Percentiles rank a stretch among this genome's conserved stretches.
Conservation (phyloP, 2,888 invertebrate genomes). For the Hymenopus coronatus region DNA sequence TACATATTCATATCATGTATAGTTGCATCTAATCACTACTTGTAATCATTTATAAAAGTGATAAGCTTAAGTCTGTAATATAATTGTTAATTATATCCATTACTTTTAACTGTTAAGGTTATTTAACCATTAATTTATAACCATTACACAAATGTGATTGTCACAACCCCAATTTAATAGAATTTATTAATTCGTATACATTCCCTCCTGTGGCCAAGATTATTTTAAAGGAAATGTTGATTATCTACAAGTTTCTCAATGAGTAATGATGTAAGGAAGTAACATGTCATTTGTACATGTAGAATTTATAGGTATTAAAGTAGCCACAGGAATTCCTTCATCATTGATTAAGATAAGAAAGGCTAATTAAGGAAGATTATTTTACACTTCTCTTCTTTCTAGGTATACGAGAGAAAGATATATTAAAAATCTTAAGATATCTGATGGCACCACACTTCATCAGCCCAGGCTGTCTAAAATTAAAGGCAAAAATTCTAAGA, state of each 20-base stretch:
- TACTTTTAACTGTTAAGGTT: too few species aligned
- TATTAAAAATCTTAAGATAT: slow-evolving; percentile 8
- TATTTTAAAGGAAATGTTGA: neutral
- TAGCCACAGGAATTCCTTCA: neutral
- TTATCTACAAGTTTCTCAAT: neutral
- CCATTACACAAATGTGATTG: too few species aligned
- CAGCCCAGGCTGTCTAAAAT: neutral
- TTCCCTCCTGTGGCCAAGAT: neutral
- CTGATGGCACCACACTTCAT: slow-evolving; percentile 11
- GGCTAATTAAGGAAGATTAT: neutral
- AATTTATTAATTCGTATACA: neutral
- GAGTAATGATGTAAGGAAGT: neutral
- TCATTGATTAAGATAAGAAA: neutral
- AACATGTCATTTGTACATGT: neutral
- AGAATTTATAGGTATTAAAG: neutral
- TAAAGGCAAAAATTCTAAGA: slow-evolving; percentile 14
- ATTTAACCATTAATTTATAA: too few species aligned
- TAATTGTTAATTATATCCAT: too few species aligned
- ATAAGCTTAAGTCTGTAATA: too few species aligned
- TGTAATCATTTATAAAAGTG: too few species aligned
- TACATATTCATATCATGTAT: too few species aligned
- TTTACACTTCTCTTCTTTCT: slow-evolving; percentile 32
- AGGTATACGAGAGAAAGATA: slow-evolving; percentile 26
- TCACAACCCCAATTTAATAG: neutral
- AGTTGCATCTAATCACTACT: too few species aligned